Evolutionary conservation across 2,797 vertebrate genomes (phyloP).

Genomic region (Cryptoblepharus egeriae): DNA sequence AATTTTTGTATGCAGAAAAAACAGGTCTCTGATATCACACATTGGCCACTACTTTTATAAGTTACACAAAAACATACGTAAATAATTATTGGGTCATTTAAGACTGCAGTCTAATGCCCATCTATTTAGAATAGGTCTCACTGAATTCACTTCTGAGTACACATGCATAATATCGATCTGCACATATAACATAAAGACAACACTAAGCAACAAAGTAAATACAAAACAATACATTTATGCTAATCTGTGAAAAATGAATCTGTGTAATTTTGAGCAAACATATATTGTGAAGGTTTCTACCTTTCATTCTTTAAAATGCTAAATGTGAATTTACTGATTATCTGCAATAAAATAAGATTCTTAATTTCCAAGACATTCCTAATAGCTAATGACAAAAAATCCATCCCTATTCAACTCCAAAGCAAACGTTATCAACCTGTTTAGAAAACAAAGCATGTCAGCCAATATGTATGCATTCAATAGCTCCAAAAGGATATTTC

Average conservation of each 20-base stretch:
- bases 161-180: background rate
- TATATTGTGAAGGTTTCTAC: slow-evolving; percentile 22
- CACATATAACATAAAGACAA: background rate
- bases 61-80: background rate
- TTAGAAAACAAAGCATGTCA: slow-evolving; percentile 42
- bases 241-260: background rate
- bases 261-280: background rate
- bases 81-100: background rate
- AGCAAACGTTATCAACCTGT: background rate
- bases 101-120: background rate
- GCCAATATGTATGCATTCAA: slow-evolving; percentile 4
- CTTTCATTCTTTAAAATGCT: slow-evolving; percentile 28
- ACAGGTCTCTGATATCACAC: slow-evolving; percentile 5
- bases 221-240: no score
- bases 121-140: background rate
- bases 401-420: background rate
- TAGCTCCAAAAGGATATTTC: slow-evolving; percentile 37
- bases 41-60: background rate
- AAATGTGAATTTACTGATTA: background rate
- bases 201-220: background rate
- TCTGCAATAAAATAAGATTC: background rate
- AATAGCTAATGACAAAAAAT: background rate
- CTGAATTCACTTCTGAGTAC: background rate
- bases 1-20: slow-evolving; percentile 29
- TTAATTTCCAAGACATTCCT: slow-evolving; percentile 20